phyloP scores from a whole-genome alignment of 2,113 vertebrate species.

The Vimba vimba region DNA sequence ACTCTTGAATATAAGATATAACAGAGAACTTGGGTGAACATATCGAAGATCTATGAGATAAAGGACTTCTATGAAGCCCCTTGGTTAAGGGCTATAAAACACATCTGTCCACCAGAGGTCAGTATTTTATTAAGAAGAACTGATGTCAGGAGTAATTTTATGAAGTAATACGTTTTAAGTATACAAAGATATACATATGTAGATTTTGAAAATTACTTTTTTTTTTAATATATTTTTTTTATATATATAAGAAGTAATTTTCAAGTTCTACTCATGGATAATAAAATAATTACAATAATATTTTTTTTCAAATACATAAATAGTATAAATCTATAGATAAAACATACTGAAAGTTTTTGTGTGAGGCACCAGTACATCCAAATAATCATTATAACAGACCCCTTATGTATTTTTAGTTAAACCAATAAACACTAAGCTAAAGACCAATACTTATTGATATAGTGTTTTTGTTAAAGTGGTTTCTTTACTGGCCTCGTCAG shows the following conservation, averaged over 20 bases:
- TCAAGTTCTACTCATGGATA: no score
- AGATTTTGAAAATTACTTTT: no score
- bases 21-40: neutral
- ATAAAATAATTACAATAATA: no score
- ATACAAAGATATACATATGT: no score
- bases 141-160: neutral
- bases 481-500: constrained; percentile 54
- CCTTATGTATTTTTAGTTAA: neutral
- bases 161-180: neutral
- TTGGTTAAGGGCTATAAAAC: neutral
- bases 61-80: neutral
- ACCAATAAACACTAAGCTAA: neutral
- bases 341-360: no score
- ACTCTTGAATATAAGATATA: neutral
- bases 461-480: no score
- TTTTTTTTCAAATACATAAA: no score
- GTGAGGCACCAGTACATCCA: no score
- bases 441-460: neutral
- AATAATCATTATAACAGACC: neutral
- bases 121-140: constrained; percentile 73
- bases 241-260: neutral
- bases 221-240: no score
- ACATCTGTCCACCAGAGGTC: constrained; percentile 73
- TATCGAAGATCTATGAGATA: neutral
- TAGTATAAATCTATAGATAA: no score